Evolutionary conservation across 2,888 invertebrate genomes (phyloP), one percentile per base, ranked within the genome.

Genomic region (Sarcophaga carnaria): DNA sequence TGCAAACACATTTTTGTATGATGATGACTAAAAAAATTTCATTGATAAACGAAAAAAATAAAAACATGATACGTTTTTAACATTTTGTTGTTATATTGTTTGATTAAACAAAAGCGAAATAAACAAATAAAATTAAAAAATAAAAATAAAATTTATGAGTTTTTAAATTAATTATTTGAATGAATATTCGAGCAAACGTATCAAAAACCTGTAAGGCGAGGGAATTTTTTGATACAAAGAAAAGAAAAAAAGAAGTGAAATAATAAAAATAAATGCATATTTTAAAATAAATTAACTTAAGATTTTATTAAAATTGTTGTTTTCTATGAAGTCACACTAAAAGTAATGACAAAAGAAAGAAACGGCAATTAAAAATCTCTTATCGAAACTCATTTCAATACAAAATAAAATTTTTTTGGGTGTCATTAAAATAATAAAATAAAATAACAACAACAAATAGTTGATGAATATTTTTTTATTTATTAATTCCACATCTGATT

Each of bases 121-220:
- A 60, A 69, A 45, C 62, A 37, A 67, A 6, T 22, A 37, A 10
- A 37, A 37, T 37, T 37, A 37, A 37, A 37, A 37, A 37, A 37
- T 37, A 37, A 37, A 49, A 71, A 70, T 22, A 70, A 66, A 45
- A 75, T 82, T 82, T 60, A 82, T 62, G 79, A 45, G 20, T 71
- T 75, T 80, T 76, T 83, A 83, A 79, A 80, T 83, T 85, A 80
- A 83, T 87, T 87, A 77, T 78, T 83, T 80, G 66, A 80, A 77
- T 85, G 63, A 17, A 25, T 47, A 49, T 77, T 78, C 8, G 8
- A 37, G 25, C 25, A 71, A 63, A 71, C 47, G 45, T 2, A 62
- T 64, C 37, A 64, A 80, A 74, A 62, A 64, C 37, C 14, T 27
- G 14, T n/a, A 45, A 25, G 4, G 8, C 22, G 10, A 66, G 10